Evolutionary conservation across 1,140 invertebrate genomes (phyloP).

Genomic region (Drosophila subpulchrella): DNA sequence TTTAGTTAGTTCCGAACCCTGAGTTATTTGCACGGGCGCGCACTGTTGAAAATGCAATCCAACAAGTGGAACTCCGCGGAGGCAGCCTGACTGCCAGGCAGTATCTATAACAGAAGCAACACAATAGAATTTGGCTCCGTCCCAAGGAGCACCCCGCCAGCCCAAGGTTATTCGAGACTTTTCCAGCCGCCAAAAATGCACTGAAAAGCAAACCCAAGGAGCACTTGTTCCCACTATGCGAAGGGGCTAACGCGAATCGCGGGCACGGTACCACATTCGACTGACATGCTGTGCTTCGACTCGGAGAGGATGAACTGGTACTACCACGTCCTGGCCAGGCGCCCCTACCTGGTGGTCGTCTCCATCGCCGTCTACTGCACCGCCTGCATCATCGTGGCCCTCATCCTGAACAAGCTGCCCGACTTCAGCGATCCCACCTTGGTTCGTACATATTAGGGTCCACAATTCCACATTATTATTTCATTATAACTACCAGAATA

Average conservation of each 20-base stretch:
- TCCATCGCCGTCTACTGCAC: constrained; percentile 88
- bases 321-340: constrained; percentile 89
- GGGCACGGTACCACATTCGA: background rate
- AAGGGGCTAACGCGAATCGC: constrained; percentile 12
- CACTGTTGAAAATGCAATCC: constrained; percentile 9
- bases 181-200: constrained; percentile 9
- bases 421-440: constrained; percentile 92
- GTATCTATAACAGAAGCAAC: constrained; percentile 72
- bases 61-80: constrained; percentile 23
- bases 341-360: constrained; percentile 90
- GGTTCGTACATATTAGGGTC: constrained; percentile 80
- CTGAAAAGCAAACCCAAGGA: constrained; percentile 1
- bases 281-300: constrained; percentile 68
- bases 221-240: constrained; percentile 18
- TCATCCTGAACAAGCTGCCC: constrained; percentile 89
- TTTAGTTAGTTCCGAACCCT: constrained; percentile 36
- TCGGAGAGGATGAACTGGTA: constrained; percentile 85
- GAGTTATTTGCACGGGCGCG: constrained; percentile 13
- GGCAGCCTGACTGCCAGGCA: constrained; percentile 16
- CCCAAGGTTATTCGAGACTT: constrained; percentile 52
- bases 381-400: constrained; percentile 89
- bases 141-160: constrained; percentile 31
- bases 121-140: constrained; percentile 50
- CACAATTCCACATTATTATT: no score
- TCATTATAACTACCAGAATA: no score